Conservation (phyloP, 1,140 invertebrate genomes). For the Choristoneura fumiferana region DNA sequence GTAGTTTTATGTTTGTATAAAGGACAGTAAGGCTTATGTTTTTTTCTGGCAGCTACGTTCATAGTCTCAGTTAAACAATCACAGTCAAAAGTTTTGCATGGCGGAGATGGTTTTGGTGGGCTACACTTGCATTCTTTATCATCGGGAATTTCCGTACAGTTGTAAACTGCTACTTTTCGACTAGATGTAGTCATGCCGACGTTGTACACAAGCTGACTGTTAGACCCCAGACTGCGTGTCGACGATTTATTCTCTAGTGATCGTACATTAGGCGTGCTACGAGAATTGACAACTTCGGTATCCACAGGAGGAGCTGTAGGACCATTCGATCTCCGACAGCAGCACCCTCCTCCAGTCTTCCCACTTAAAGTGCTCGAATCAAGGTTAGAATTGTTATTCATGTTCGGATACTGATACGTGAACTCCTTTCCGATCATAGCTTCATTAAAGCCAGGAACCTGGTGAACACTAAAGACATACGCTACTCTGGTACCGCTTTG, state of each 20-base stretch:
- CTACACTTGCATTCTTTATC: slow-evolving; percentile 65
- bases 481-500: slow-evolving; percentile 46
- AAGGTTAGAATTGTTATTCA: not conserved
- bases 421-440: slow-evolving; percentile 33
- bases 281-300: not conserved
- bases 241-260: slow-evolving; percentile 27
- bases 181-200: slow-evolving; percentile 34
- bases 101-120: slow-evolving; percentile 55
- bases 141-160: slow-evolving; percentile 49
- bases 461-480: slow-evolving; percentile 50
- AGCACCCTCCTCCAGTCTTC: slow-evolving; percentile 20
- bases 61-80: slow-evolving; percentile 56
- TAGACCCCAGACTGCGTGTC: slow-evolving; percentile 23
- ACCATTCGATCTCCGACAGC: slow-evolving; percentile 21
- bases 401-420: slow-evolving; percentile 25
- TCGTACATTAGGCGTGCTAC: slow-evolving; percentile 20
- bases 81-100: slow-evolving; percentile 65
- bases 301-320: too few species aligned
- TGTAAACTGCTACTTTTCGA: slow-evolving; percentile 39
- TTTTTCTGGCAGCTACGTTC: slow-evolving; percentile 51
- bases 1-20: slow-evolving; percentile 60
- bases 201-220: slow-evolving; percentile 45
- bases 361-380: too few species aligned
- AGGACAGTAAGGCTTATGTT: slow-evolving; percentile 62
- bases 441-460: slow-evolving; percentile 44